Percentiles rank a stretch among this genome's conserved stretches.
These are phyloP conservation scores for Cavia aperea DNA, from an alignment of 2,113 vertebrate genomes.

Conservation along the genomic window DNA sequence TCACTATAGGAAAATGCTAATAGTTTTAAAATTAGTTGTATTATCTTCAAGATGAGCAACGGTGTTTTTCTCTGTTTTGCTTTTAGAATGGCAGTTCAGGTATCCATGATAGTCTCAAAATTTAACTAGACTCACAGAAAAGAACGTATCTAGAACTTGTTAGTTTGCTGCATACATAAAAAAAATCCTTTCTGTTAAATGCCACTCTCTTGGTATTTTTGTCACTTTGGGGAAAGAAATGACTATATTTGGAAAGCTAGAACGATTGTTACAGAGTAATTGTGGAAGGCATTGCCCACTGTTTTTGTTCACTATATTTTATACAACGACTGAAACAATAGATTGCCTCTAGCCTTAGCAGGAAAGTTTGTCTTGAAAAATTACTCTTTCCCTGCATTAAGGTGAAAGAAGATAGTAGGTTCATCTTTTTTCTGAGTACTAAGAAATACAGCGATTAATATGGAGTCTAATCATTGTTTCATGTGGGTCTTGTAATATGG, in stretches of 20 bases:
- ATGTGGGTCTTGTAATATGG: background rate
- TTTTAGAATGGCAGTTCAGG: background rate
- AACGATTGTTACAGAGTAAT: background rate
- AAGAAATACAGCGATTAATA: background rate
- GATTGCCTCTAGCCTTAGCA: background rate
- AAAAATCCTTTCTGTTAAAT: background rate
- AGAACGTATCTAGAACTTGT: background rate
- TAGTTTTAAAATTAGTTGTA: background rate
- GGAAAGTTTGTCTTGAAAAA: background rate
- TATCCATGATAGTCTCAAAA: background rate
- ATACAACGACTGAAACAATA: background rate
- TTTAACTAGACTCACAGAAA: background rate
- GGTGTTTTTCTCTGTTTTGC: background rate
- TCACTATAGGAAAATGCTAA: background rate
- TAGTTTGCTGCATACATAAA: background rate
- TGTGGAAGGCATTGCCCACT: background rate
- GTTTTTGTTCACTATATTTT: background rate
- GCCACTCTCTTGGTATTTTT: background rate
- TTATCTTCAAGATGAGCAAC: background rate
- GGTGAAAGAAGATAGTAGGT: background rate
- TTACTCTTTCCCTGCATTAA: background rate
- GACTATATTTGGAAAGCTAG: background rate
- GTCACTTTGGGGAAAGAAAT: background rate
- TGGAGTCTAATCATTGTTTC: background rate
- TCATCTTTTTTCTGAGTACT: background rate